These are phyloP conservation scores for Epinotia demarniana DNA, from an alignment of 2,888 invertebrate species.

Conservation along the genomic window DNA sequence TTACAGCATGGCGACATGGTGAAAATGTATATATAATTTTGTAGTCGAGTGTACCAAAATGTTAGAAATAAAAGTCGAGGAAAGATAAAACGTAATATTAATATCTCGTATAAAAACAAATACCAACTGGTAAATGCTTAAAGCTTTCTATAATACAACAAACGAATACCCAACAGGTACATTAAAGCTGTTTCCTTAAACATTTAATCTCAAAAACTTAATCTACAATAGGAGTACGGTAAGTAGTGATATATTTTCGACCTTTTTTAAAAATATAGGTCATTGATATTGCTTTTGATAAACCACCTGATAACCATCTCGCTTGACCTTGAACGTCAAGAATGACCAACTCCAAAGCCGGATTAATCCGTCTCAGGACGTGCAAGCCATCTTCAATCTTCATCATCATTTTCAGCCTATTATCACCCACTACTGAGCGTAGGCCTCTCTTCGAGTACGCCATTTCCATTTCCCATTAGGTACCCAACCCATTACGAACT, in stretches of 20 bases:
- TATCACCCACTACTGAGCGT: no score
- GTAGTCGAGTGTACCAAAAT: not conserved
- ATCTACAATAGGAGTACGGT: not conserved
- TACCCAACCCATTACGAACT: no score
- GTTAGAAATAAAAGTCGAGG: conserved; percentile 11
- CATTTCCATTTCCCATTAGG: no score
- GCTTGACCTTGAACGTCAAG: not conserved
- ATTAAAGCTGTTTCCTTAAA: conserved; percentile 63
- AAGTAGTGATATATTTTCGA: not conserved
- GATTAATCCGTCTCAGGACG: no score
- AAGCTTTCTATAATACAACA: conserved; percentile 36
- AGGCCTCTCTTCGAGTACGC: no score
- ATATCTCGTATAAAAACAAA: conserved; percentile 39
- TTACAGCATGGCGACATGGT: not conserved
- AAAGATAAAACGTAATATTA: conserved; percentile 35
- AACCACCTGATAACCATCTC: not conserved
- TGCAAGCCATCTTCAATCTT: no score
- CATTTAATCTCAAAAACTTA: conserved; percentile 1
- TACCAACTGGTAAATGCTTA: conserved; percentile 45
- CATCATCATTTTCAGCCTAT: no score
- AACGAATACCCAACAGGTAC: conserved; percentile 68
- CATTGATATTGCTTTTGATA: not conserved
- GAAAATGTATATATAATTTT: no score
- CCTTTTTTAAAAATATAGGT: not conserved
- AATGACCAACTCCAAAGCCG: not conserved